These are phyloP conservation scores for Cephalotes varians DNA, from an alignment of 2,888 invertebrate species.

Conservation along the genomic window DNA sequence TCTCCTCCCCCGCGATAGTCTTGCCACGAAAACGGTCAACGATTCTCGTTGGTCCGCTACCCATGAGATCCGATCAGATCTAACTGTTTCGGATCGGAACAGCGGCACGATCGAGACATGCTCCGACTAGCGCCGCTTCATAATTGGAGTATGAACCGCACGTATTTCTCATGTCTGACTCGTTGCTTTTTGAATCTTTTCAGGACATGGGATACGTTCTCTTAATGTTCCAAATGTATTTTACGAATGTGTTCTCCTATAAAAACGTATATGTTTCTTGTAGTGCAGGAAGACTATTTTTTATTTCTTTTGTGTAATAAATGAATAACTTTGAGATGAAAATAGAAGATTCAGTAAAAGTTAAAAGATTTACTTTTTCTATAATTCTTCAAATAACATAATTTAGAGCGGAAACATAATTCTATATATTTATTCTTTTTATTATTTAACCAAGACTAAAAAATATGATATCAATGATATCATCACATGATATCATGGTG, in stretches of 20 bases:
- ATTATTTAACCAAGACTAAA: background rate
- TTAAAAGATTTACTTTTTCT: background rate
- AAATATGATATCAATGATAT: conserved; percentile 2
- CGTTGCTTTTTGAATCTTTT: background rate
- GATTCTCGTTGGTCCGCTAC: conserved; percentile 27
- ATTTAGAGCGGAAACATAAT: background rate
- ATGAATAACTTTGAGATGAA: background rate
- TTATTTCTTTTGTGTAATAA: background rate
- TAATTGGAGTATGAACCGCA: conserved; percentile 30
- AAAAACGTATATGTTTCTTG: background rate
- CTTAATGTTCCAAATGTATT: background rate
- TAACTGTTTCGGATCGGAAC: conserved; percentile 56
- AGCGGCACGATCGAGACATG: conserved; percentile 28
- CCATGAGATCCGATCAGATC: conserved; percentile 47
- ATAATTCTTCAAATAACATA: background rate
- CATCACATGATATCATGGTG: background rate
- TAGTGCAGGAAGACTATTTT: background rate
- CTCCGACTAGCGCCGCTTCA: conserved; percentile 34
- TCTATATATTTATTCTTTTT: background rate
- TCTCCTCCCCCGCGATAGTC: conserved; percentile 11
- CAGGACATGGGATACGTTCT: background rate
- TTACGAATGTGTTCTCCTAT: background rate
- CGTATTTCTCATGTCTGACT: background rate
- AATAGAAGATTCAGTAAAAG: background rate
- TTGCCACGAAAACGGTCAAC: conserved; percentile 48